Conservation (phyloP, 2,888 invertebrate genomes). For the Acheta domesticus region DNA sequence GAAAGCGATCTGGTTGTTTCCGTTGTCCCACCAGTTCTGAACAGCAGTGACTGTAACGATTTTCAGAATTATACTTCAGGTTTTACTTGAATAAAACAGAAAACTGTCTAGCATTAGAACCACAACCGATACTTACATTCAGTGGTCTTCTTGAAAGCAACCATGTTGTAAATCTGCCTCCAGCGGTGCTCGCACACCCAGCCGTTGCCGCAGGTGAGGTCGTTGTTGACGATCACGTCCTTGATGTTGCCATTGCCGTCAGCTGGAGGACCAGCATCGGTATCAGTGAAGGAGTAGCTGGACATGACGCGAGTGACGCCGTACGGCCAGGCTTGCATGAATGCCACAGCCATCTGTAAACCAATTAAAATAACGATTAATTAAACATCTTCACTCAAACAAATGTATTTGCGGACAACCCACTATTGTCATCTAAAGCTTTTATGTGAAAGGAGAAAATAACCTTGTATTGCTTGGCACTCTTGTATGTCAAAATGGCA, state of each 20-base stretch:
- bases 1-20: conserved; percentile 24
- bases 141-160: conserved; percentile 68
- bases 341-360: conserved; percentile 68
- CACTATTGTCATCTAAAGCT: conserved; percentile 33
- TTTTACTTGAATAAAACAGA: too few species aligned
- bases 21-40: conserved; percentile 21
- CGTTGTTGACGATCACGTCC: conserved; percentile 62
- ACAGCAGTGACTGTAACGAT: not conserved
- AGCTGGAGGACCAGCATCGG: conserved; percentile 63
- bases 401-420: too few species aligned
- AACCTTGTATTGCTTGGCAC: conserved; percentile 60
- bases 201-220: conserved; percentile 64
- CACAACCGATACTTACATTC: conserved; percentile 41
- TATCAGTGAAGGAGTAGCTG: conserved; percentile 66
- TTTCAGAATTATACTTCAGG: too few species aligned
- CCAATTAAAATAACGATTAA: conserved; percentile 29
- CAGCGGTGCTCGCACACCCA: conserved; percentile 86
- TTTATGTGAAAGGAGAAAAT: not conserved
- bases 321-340: conserved; percentile 83
- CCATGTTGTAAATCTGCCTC: conserved; percentile 78
- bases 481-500: conserved; percentile 65
- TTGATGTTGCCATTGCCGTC: conserved; percentile 60
- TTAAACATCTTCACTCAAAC: too few species aligned
- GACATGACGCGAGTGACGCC: conserved; percentile 81
- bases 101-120: too few species aligned